phyloP scores from a whole-genome alignment of 2,113 vertebrate species.

The Xiphorhynchus elegans region DNA sequence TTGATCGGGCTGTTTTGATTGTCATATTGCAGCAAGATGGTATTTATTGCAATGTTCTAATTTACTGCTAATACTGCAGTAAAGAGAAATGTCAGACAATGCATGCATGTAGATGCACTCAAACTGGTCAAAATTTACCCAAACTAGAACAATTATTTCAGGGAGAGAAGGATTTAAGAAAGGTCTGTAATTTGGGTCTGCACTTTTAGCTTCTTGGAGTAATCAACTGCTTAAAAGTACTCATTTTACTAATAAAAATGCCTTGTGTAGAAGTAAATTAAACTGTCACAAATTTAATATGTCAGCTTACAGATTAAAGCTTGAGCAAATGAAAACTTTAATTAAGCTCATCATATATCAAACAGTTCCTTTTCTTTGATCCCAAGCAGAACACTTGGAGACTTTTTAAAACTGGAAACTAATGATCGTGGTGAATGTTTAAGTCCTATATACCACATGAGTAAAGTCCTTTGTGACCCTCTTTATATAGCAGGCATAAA shows the following conservation, averaged over 20 bases:
- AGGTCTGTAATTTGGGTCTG: background rate
- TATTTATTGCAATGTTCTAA: background rate
- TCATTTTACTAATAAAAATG: background rate
- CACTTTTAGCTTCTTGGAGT: background rate
- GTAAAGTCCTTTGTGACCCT: background rate
- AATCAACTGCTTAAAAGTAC: background rate
- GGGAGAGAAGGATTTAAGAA: background rate
- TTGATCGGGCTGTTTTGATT: background rate
- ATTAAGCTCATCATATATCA: constrained; percentile 15
- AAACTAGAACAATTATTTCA: background rate
- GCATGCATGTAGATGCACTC: background rate
- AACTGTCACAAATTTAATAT: background rate
- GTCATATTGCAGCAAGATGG: background rate
- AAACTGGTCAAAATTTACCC: background rate
- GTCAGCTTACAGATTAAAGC: background rate
- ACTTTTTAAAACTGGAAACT: background rate
- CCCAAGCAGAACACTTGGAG: background rate
- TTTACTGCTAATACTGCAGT: background rate
- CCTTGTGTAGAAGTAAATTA: constrained; percentile 5
- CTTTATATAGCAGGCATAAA: background rate
- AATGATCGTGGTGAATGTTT: background rate
- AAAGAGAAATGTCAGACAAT: background rate
- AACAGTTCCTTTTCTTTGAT: constrained; percentile 16
- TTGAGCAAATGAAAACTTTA: constrained; percentile 6
- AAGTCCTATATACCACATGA: background rate